phyloP scores from a whole-genome alignment of 2,888 invertebrate species.

The Microctonus hyperodae region DNA sequence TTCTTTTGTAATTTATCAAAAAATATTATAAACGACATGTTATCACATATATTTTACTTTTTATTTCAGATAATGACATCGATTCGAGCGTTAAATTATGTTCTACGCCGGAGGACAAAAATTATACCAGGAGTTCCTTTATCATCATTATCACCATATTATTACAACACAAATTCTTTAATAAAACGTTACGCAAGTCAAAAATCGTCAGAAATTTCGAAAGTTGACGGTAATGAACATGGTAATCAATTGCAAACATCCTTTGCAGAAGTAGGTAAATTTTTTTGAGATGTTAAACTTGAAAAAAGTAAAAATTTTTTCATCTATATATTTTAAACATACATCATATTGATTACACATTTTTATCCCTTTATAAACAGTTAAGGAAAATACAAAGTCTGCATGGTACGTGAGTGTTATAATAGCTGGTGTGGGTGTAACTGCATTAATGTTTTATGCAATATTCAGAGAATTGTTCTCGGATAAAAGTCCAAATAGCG shows the following conservation, averaged over 20 bases:
- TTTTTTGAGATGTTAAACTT: constrained; percentile 31
- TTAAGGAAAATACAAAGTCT: constrained; percentile 90
- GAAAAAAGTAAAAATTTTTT: neutral
- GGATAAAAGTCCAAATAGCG: constrained; percentile 83
- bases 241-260: constrained; percentile 48
- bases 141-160: constrained; percentile 33
- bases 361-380: constrained; percentile 61
- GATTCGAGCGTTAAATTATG: constrained; percentile 44
- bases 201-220: constrained; percentile 41
- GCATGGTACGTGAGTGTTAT: constrained; percentile 86
- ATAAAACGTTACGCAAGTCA: constrained; percentile 40
- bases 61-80: constrained; percentile 49
- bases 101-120: constrained; percentile 42
- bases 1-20: too few relatives aligned
- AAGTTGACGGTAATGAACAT: constrained; percentile 40
- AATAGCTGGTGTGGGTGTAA: constrained; percentile 80
- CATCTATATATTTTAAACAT: constrained; percentile 21
- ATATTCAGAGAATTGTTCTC: constrained; percentile 89
- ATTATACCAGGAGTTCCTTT: constrained; percentile 34
- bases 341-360: constrained; percentile 40
- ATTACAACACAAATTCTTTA: constrained; percentile 24
- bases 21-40: too few relatives aligned
- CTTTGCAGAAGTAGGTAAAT: constrained; percentile 58
- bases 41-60: neutral
- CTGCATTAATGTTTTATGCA: constrained; percentile 82